Percentiles rank a stretch among this genome's conserved stretches.
phyloP scores from a whole-genome alignment of 2,113 vertebrate genomes.

The Dicrurus megarhynchus region DNA sequence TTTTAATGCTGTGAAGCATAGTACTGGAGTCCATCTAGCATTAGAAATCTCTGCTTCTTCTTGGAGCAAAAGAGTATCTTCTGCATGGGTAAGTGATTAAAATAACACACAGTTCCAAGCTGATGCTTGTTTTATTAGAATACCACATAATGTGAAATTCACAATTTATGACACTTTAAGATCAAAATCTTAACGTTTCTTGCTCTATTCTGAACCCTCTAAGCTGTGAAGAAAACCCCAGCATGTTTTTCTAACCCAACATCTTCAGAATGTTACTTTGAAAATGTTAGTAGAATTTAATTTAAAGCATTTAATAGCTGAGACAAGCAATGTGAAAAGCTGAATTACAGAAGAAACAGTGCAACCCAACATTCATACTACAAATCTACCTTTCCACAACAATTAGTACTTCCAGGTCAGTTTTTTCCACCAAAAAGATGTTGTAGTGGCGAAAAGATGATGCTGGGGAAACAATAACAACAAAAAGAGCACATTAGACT shows the following conservation, averaged over 20 bases:
- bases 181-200: not conserved
- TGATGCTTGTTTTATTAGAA: not conserved
- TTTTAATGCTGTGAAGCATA: not conserved
- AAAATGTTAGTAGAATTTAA: not conserved
- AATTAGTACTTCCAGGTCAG: not conserved
- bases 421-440: constrained; percentile 18
- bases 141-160: not conserved
- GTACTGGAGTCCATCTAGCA: not conserved
- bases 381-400: not conserved
- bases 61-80: not conserved
- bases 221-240: not conserved
- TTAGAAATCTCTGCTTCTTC: not conserved
- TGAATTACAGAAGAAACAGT: not conserved
- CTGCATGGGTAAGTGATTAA: not conserved
- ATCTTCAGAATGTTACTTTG: not conserved
- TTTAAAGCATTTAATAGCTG: not conserved
- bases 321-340: not conserved
- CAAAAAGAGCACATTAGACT: not conserved
- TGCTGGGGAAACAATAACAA: not conserved
- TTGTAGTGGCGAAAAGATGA: not conserved
- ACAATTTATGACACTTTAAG: not conserved
- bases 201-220: not conserved
- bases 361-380: not conserved
- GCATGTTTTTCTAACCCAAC: not conserved
- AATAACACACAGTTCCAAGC: not conserved